Conservation (phyloP, 2,888 invertebrate genomes). For the Erebia aethiops region DNA sequence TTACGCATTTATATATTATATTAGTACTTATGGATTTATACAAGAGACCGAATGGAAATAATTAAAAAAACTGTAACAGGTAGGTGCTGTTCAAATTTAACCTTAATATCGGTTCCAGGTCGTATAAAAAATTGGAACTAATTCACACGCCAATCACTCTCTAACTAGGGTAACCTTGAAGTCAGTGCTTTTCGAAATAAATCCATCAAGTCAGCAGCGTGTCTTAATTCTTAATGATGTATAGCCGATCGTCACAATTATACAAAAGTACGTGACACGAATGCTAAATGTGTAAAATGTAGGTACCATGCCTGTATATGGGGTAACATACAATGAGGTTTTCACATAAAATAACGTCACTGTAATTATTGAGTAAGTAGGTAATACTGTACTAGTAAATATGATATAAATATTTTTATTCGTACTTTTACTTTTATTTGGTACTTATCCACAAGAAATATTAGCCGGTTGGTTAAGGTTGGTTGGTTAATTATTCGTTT, state of each 20-base stretch:
- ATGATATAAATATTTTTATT: too few relatives aligned
- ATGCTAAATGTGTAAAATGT: constrained; percentile 55
- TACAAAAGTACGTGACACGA: constrained; percentile 66
- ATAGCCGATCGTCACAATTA: constrained; percentile 56
- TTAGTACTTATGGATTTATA: too few relatives aligned
- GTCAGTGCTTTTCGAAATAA: constrained; percentile 50
- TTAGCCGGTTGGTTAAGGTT: too few relatives aligned
- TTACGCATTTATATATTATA: too few relatives aligned
- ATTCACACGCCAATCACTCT: constrained; percentile 31
- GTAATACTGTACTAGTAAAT: not conserved
- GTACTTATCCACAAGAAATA: too few relatives aligned
- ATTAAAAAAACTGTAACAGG: not conserved
- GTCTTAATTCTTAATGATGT: constrained; percentile 50
- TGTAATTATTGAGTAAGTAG: constrained; percentile 7
- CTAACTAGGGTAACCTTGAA: constrained; percentile 39
- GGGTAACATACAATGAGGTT: constrained; percentile 21
- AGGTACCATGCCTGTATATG: constrained; percentile 44
- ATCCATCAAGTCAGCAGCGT: constrained; percentile 46
- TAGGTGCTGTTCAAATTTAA: not conserved
- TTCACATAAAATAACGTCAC: constrained; percentile 14
- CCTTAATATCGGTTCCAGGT: constrained; percentile 2
- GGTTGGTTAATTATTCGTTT: too few relatives aligned
- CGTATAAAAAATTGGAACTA: constrained; percentile 14
- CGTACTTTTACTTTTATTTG: too few relatives aligned
- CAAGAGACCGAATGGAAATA: not conserved